Conservation (phyloP, 2,888 invertebrate species). For the Cephus rjabovi region DNA sequence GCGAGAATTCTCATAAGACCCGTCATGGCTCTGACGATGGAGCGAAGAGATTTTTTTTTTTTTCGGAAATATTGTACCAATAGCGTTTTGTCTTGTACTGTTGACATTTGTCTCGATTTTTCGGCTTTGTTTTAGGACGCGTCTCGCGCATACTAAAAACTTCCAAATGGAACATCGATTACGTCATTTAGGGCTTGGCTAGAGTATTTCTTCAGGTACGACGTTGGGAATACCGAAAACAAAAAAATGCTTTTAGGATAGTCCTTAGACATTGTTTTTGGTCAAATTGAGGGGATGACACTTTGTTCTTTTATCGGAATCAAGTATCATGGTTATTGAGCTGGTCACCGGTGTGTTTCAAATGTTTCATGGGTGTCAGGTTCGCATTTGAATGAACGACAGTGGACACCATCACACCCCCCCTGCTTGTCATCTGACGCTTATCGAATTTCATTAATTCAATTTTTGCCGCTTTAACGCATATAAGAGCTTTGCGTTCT, state of each 20-base stretch:
- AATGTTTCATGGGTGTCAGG: background rate
- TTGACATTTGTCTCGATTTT: too few species aligned
- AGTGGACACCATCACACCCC: background rate
- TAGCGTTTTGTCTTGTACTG: too few species aligned
- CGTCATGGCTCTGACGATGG: background rate
- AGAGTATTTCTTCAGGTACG: background rate
- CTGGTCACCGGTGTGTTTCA: background rate
- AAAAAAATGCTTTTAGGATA: too few species aligned
- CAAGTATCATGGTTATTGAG: background rate
- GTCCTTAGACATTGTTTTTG: background rate
- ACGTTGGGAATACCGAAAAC: too few species aligned
- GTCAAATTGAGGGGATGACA: background rate
- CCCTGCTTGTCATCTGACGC: background rate
- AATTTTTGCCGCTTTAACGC: background rate
- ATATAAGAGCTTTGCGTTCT: background rate
- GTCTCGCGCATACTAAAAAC: too few species aligned
- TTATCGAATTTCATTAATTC: background rate
- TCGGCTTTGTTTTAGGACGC: too few species aligned
- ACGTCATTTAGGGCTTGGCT: background rate
- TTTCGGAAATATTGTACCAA: background rate
- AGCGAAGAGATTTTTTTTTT: background rate
- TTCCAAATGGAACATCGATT: background rate
- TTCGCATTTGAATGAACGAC: background rate
- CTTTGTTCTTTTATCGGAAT: background rate
- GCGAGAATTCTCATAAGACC: background rate